phyloP scores from a whole-genome alignment of 1,140 invertebrate species.

The Melipona quadrifasciata region DNA sequence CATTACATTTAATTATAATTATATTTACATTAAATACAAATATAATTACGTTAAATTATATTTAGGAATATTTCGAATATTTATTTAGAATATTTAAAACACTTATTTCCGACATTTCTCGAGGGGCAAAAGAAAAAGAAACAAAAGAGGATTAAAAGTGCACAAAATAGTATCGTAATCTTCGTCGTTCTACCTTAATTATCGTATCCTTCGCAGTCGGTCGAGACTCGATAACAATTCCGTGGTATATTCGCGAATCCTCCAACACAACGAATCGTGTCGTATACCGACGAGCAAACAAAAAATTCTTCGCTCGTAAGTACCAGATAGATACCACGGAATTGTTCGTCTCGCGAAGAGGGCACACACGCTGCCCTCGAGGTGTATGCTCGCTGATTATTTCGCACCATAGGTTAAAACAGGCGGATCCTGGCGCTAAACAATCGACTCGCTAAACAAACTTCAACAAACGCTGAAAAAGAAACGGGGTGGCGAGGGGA shows the following conservation, averaged over 20 bases:
- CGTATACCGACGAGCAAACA: not conserved
- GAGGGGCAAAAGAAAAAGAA: too few relatives aligned
- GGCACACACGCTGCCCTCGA: not conserved
- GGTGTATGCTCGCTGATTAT: conserved; percentile 19
- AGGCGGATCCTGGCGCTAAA: conserved; percentile 23
- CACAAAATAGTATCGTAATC: not conserved
- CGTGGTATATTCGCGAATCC: not conserved
- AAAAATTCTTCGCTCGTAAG: too few relatives aligned
- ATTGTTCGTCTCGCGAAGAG: not conserved
- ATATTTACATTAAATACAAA: too few relatives aligned
- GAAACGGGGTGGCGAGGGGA: not conserved
- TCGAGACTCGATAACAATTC: conserved; percentile 18
- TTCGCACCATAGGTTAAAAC: conserved; percentile 21
- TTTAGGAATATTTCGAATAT: too few relatives aligned
- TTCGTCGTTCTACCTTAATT: conserved; percentile 40
- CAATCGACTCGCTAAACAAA: conserved; percentile 49
- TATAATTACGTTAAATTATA: too few relatives aligned
- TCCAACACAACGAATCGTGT: not conserved
- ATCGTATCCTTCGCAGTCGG: not conserved
- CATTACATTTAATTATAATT: too few relatives aligned
- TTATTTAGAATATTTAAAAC: too few relatives aligned
- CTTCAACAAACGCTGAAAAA: conserved; percentile 32
- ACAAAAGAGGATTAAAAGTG: not conserved
- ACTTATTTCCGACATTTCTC: too few relatives aligned
- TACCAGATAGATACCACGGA: not conserved